Base-by-base conservation (phyloP, 2,113 vertebrate genomes). In the Rutilus rutilus region DNA sequence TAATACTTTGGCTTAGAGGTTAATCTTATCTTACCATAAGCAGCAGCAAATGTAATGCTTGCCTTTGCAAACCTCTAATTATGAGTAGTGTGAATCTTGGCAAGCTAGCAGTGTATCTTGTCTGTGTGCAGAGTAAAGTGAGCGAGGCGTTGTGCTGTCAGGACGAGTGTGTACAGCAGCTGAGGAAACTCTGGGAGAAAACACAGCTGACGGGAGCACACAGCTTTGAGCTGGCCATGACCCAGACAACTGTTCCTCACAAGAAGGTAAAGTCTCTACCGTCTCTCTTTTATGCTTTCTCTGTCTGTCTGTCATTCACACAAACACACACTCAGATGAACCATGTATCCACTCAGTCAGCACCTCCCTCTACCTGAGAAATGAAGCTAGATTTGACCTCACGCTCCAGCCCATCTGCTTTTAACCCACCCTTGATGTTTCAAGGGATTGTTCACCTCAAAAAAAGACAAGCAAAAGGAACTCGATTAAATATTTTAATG, bases 211-310 rank as follows among this genome's bases (percentile, higher is more conserved):
- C 95, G 59, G 96, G 95, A 69, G 90, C 87, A 0, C 96, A 96
- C 90, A 97, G 96, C 91, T 98, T 99, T 64, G 95, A 96, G 88
- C 91, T 94, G n/a, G 96, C 97, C 84, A 96, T 99, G 93, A 95
- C 95, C 9, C 96, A 98, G 84, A 94, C 93, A 45, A 93, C 92
- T 0, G 96, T 97, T 86, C 97, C 94, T 1, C 95, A 94, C 82
- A 96, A 96, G 85, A 98, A 98, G 97, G 97, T 99, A 93, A 12
- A 74, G 73, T 36, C 52, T n/a, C 30, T n/a, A 30, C 33, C 3
- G 1, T 80, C 10, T 78, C 21, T 39, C 62, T 78, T 42, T 65
- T 8, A 21, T 36, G 33, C 39, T 78, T 7, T 74, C 33, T 71
- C 15, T 69, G 10, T 85, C 25, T 77, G 30, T 78, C 14, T 45